phyloP scores from a whole-genome alignment of 2,113 vertebrate genomes.

The Chaetura pelagica region DNA sequence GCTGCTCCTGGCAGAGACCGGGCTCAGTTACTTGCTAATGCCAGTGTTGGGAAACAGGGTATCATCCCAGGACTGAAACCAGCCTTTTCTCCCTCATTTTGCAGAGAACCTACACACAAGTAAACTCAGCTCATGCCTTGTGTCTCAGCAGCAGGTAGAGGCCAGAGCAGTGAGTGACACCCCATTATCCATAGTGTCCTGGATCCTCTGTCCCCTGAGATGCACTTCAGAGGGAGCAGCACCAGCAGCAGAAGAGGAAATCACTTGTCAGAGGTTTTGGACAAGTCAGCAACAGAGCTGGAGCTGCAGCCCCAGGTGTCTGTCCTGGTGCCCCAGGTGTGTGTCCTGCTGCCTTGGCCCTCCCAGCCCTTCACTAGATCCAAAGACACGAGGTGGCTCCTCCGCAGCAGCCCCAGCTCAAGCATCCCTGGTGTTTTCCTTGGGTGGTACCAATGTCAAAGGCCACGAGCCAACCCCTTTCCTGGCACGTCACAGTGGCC shows the following conservation, averaged over 20 bases:
- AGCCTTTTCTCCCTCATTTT: neutral
- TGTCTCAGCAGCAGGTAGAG: neutral
- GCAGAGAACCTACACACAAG: neutral
- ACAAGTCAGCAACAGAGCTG: neutral
- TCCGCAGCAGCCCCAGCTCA: neutral
- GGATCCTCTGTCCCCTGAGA: fast-evolving
- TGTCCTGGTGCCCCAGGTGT: too few relatives aligned
- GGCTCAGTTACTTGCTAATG: neutral
- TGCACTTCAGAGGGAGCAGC: neutral
- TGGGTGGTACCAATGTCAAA: fast-evolving
- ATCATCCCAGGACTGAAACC: fast-evolving
- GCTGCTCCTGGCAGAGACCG: neutral
- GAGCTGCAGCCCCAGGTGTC: too few relatives aligned
- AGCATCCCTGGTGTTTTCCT: neutral
- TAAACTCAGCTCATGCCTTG: fast-evolving
- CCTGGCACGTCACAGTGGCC: fast-evolving
- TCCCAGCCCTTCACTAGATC: too few relatives aligned
- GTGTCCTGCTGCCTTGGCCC: too few relatives aligned
- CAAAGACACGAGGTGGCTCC: neutral
- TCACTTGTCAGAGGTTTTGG: neutral
- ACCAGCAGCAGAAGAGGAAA: too few relatives aligned
- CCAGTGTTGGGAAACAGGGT: neutral
- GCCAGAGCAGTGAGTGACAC: fast-evolving
- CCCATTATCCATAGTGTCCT: fast-evolving
- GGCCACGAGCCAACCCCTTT: neutral